Evolutionary conservation across 1,140 invertebrate genomes (phyloP), one percentile per base, ranked within the genome.

Genomic region (Anastrepha obliqua): DNA sequence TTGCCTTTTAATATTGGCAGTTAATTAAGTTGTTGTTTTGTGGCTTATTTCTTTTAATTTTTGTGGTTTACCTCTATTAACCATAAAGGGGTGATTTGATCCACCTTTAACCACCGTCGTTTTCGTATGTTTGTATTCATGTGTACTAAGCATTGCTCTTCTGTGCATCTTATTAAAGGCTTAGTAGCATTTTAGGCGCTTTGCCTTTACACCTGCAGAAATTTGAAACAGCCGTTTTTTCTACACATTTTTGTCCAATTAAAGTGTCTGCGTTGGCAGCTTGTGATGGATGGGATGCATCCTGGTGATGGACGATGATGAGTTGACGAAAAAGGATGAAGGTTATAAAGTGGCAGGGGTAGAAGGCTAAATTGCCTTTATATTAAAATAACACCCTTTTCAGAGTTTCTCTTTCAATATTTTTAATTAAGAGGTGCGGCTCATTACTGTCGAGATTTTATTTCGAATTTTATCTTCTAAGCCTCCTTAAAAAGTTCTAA

Each of bases 1-100:
- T 51, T 13, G 9, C 13, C 29, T 70, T 74, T 74, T 74, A 15
- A 15, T 74, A 44, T n/a, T 55, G 2, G 44, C 47, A 1, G 74
- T n/a, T 81, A 81, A 81, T 81, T 81, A 81, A 81, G 74, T 55
- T 55, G 74, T 81, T 55, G 44, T 17, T 58, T 81, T 67, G 64
- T 67, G n/a, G 29, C 29, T 67, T 29, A 67, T 55, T 55, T 20
- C 20, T 55, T n/a, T 55, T 13, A 51, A 29, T 81, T 58, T 81
- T 81, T 55, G 47, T 55, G 74, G 44, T 81, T 81, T 17, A 3
- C 13, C 42, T 5, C 13, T 29, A 58, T 58, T 7, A 7, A 8
- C 7, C 58, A 58, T 13, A 70, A 70, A 70, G 29, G 65, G 8
- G 65, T 70, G 65, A 2, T 70, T 70, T n/a, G 15, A 62, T 64